Evolutionary conservation across 2,797 vertebrate species (phyloP).

Genomic region (Cryptoprocta ferox): DNA sequence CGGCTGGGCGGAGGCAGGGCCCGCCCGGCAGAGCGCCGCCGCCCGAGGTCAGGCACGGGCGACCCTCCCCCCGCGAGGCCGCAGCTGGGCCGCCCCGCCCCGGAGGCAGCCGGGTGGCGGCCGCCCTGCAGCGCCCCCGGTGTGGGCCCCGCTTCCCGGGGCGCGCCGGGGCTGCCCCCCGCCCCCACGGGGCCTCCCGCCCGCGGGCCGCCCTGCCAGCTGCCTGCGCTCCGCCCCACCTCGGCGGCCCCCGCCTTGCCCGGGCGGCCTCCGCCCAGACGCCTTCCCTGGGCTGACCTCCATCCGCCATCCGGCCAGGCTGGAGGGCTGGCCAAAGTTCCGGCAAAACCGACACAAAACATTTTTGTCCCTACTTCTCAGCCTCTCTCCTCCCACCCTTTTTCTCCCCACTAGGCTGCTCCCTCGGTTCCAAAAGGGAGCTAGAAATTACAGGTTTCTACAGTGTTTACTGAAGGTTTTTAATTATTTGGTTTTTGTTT

Average conservation of each 20-base stretch:
- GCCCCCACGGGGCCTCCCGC: slow-evolving; percentile 56
- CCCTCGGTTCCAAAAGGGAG: background rate
- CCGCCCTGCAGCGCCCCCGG: background rate
- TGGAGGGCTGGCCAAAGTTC: slow-evolving; percentile 20
- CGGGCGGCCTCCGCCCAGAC: slow-evolving; percentile 57
- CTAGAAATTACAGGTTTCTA: slow-evolving; percentile 19
- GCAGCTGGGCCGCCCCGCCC: slow-evolving; percentile 74
- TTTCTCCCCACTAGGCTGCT: background rate
- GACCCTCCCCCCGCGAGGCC: slow-evolving; percentile 37
- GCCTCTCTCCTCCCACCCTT: background rate
- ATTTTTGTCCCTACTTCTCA: background rate
- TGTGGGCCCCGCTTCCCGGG: background rate
- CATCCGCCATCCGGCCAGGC: background rate
- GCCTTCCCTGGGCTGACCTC: slow-evolving; percentile 60
- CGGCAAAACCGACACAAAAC: background rate
- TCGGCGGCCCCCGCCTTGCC: background rate
- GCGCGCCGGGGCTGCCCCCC: background rate
- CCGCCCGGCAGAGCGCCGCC: background rate
- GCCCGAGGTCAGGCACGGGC: slow-evolving; percentile 60
- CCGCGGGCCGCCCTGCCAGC: slow-evolving; percentile 41
- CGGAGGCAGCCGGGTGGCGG: slow-evolving; percentile 28
- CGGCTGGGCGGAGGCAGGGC: background rate
- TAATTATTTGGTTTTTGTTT: background rate
- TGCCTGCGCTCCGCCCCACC: slow-evolving; percentile 46
- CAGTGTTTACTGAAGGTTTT: background rate